A percentile compares a stretch with the other conserved stretches of the same genome.
These are phyloP conservation scores for Prochilodus magdalenae DNA, from an alignment of 2,113 vertebrate genomes.

Conservation along the genomic window DNA sequence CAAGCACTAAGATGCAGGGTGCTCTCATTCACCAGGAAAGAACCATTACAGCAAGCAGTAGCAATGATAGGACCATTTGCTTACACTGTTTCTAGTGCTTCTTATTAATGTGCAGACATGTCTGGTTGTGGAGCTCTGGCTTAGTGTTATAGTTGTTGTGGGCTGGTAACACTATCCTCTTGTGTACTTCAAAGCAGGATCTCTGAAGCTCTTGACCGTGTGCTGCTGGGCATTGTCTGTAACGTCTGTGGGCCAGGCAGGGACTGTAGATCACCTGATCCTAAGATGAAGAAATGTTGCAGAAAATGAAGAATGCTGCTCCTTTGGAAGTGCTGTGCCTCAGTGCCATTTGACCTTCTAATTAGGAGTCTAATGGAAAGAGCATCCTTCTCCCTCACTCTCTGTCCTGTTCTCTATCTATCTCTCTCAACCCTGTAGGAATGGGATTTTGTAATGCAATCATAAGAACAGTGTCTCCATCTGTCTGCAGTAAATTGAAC, in stretches of 20 bases:
- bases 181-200: neutral
- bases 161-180: neutral
- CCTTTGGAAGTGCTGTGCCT: neutral
- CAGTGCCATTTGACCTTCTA: constrained; percentile 5
- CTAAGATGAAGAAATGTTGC: neutral
- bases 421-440: constrained; percentile 44
- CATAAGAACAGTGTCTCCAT: constrained; percentile 73
- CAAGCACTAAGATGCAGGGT: neutral
- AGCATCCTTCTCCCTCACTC: constrained; percentile 46
- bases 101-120: neutral
- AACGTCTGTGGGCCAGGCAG: neutral
- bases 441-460: constrained; percentile 75
- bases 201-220: neutral
- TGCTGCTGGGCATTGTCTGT: neutral
- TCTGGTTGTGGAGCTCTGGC: no score
- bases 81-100: neutral
- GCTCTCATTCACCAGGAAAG: neutral
- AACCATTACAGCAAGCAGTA: no score
- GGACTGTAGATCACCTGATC: neutral
- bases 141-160: neutral
- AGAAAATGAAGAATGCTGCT: neutral
- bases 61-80: neutral
- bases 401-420: constrained; percentile 46
- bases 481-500: constrained; percentile 73
- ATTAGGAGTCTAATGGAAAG: constrained; percentile 11